Evolutionary conservation across 2,797 vertebrate species (phyloP).

Genomic region (Liparis tanakae): DNA sequence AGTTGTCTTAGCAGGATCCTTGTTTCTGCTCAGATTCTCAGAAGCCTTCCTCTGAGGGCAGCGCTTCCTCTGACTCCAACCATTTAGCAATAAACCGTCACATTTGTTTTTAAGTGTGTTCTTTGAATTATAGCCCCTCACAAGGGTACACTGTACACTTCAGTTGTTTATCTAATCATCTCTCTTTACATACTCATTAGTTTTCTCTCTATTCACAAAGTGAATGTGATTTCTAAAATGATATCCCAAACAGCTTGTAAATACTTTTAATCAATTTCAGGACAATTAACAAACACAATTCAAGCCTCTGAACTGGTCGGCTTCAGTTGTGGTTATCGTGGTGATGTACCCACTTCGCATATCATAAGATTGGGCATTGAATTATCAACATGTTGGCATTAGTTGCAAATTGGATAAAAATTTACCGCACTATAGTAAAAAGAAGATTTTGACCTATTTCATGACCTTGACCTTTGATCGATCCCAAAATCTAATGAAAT

Average conservation of each 20-base stretch:
- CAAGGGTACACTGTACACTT: not conserved
- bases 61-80: not conserved
- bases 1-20: not conserved
- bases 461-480: too few species aligned
- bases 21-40: not conserved
- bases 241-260: not conserved
- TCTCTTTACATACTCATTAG: conserved; percentile 8
- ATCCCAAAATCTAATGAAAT: too few species aligned
- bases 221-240: not conserved
- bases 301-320: not conserved
- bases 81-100: not conserved
- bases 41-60: not conserved
- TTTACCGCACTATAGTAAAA: too few species aligned
- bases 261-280: not conserved
- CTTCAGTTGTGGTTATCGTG: not conserved
- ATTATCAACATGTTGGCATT: too few species aligned
- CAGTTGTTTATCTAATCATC: conserved; percentile 3
- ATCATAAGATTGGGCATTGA: too few species aligned
- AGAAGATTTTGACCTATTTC: too few species aligned
- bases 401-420: too few species aligned
- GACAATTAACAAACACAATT: not conserved
- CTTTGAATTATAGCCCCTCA: not conserved
- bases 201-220: not conserved
- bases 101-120: not conserved
- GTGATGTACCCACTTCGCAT: not conserved